Evolutionary conservation across 2,113 vertebrate genomes (phyloP).

Genomic region (Orthonyx spaldingii): DNA sequence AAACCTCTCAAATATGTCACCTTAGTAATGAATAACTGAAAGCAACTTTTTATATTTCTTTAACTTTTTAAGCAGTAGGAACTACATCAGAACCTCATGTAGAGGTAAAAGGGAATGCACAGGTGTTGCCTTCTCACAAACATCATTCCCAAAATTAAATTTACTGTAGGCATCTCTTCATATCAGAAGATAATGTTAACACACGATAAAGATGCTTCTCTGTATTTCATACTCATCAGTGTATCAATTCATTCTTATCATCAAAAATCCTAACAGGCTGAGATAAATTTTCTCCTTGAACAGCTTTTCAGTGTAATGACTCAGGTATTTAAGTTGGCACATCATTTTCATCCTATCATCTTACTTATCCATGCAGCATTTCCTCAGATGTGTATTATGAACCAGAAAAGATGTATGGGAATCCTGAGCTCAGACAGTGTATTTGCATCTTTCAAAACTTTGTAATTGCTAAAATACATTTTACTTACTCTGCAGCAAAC

Average conservation of each 20-base stretch:
- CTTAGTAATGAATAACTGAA: not conserved
- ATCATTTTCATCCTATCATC: not conserved
- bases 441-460: not conserved
- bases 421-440: not conserved
- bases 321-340: not conserved
- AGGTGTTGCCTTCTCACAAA: not conserved
- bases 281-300: not conserved
- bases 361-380: not conserved
- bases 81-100: not conserved
- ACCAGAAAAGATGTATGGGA: not conserved
- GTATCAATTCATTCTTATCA: not conserved
- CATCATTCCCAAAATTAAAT: not conserved
- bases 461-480: not conserved
- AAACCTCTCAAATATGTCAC: not conserved
- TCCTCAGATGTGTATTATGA: not conserved
- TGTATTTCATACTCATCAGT: not conserved
- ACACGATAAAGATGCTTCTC: not conserved
- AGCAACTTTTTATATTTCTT: not conserved
- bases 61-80: not conserved
- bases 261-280: not conserved
- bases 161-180: not conserved
- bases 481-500: not conserved
- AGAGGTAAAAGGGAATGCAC: not conserved
- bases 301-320: not conserved
- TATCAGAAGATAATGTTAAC: not conserved